Percentiles rank a stretch among this genome's conserved stretches.
Evolutionary conservation across 1,140 invertebrate species (phyloP).

Genomic region (Pectinophora gossypiella): DNA sequence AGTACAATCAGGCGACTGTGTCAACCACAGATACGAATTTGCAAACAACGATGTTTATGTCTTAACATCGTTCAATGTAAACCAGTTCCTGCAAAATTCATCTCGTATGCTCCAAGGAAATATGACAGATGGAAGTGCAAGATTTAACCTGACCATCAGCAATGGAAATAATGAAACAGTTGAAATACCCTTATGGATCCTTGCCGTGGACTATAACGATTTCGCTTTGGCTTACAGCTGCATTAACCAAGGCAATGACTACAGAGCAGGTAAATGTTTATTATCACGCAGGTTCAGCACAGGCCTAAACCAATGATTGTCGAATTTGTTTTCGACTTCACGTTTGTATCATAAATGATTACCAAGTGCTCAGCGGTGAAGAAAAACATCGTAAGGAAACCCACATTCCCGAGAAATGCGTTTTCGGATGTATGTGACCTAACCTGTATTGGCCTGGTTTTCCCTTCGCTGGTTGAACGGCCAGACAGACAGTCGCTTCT

Average conservation of each 20-base stretch:
- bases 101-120: neutral
- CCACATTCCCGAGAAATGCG: no score
- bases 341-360: no score
- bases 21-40: constrained; percentile 25
- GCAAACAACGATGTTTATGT: neutral
- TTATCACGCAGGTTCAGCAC: no score
- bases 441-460: no score
- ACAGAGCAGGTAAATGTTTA: constrained; percentile 22
- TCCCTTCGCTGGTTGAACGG: no score
- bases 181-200: constrained; percentile 40
- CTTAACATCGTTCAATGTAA: neutral
- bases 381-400: no score
- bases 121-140: neutral
- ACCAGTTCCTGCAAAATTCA: neutral
- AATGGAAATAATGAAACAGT: constrained; percentile 22
- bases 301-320: no score
- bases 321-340: no score
- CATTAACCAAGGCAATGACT: constrained; percentile 30
- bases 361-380: no score
- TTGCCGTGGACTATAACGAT: constrained; percentile 37
- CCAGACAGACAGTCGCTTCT: no score
- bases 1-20: constrained; percentile 35
- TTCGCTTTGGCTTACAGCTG: constrained; percentile 55
- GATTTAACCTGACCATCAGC: neutral
- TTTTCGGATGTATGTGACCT: no score